Base-by-base conservation (phyloP, 2,113 vertebrate genomes). In the Megaceryle torquata region DNA sequence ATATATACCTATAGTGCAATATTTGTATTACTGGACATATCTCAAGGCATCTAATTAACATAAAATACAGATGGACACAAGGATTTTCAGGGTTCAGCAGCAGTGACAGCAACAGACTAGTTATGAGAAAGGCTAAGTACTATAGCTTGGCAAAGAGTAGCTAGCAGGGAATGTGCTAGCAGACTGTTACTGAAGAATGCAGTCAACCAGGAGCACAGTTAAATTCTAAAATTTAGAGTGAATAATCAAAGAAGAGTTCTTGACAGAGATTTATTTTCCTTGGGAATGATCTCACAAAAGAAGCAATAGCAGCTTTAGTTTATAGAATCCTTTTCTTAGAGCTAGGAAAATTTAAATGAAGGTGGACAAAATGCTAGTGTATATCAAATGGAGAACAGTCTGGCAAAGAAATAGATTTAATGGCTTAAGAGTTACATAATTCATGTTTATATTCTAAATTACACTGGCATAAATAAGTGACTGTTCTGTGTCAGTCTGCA, bases 251-350 rank as follows among this genome's bases (percentile, higher is more conserved):
- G 56, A 67, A 67, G 24, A 41, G 4, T 50, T 82, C 11, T 50
- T 95, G 84, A 76, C 29, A 60, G 70, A 56, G 22, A 74, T 91
- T 80, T 93, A n/a, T 89, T 82, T 91, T 93, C 44, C 37, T 88
- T 68, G 25, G 63, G 22, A 89, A 74, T 74, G 33, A n/a, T 80
- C 25, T 83, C 33, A 67, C 46, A 77, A 75, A 85, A 80, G 29
- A 81, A 80, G 8, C 3, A 53, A 41, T 13, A 84, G 53, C 84
- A 91, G 4, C 11, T 87, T 6, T 59, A 53, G 13, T 53, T 53
- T 53, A 53, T 53, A 53, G 26, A 53, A 53, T 14, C 26, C 26
- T 53, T 53, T 53, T 53, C 51, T 28, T 28, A 11, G 15, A 80
- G 35, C 12, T 71, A 77, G 53, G 75, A 65, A 80, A 86, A 86